These are phyloP conservation scores for Erinaceus europaeus DNA, from an alignment of 2,113 vertebrate genomes.

Conservation along the genomic window DNA sequence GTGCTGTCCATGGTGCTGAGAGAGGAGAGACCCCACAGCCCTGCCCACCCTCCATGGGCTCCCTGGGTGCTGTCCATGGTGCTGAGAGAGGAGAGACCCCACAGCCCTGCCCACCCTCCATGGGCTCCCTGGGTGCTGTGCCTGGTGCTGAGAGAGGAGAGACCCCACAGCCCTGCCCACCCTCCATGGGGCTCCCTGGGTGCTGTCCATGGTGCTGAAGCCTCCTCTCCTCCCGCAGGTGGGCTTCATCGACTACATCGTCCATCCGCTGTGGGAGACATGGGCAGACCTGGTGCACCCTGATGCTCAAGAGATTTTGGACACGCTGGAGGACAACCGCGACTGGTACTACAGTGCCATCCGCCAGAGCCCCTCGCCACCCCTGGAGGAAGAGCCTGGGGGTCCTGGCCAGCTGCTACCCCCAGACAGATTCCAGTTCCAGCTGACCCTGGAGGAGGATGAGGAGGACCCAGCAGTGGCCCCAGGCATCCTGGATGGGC, in stretches of 20 bases:
- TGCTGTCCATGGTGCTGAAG: no score
- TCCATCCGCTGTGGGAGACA: constrained; percentile 94
- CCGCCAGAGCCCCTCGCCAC: constrained; percentile 91
- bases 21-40: no score
- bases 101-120: no score
- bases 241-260: constrained; percentile 96
- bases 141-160: no score
- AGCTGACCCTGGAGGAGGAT: constrained; percentile 91
- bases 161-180: no score
- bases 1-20: no score
- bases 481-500: not conserved
- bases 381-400: constrained; percentile 69
- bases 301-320: constrained; percentile 93
- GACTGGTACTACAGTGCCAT: constrained; percentile 96
- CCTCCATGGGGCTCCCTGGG: no score
- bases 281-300: constrained; percentile 95
- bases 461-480: constrained; percentile 79
- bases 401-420: not conserved
- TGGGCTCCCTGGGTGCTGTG: no score
- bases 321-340: constrained; percentile 93
- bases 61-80: no score
- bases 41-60: no score
- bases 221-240: constrained; percentile 79
- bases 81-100: no score
- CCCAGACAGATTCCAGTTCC: constrained; percentile 95